These are phyloP conservation scores for Gymnoscopelus microlampas DNA, from an alignment of 2,797 vertebrate genomes.

Conservation along the genomic window DNA sequence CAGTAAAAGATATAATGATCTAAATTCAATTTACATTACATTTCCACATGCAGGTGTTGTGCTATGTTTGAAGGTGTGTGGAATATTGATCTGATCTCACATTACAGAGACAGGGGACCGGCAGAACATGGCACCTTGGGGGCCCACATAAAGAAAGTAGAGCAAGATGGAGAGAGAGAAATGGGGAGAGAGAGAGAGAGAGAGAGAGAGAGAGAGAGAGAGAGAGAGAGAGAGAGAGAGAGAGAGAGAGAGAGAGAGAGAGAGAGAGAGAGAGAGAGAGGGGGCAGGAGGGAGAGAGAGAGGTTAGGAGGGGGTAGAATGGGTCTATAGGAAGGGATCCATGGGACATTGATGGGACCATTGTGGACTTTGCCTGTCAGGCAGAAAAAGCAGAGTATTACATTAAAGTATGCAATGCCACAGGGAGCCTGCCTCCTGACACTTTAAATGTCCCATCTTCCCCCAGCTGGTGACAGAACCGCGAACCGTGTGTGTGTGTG, in stretches of 20 bases:
- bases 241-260: conserved; percentile 40
- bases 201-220: conserved; percentile 9
- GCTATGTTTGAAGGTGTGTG: conserved; percentile 74
- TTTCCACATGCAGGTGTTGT: conserved; percentile 59
- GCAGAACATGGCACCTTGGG: conserved; percentile 59
- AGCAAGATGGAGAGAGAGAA: conserved; percentile 47
- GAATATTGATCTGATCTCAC: conserved; percentile 75
- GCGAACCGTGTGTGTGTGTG: background rate
- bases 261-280: conserved; percentile 35
- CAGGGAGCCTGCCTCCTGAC: conserved; percentile 59
- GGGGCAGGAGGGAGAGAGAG: conserved; percentile 17
- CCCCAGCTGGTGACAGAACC: conserved; percentile 70
- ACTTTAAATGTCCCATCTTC: conserved; percentile 57
- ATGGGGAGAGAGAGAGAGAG: conserved; percentile 30
- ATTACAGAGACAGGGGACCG: conserved; percentile 71
- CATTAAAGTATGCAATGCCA: conserved; percentile 66
- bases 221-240: conserved; percentile 47
- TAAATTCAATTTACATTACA: conserved; percentile 54
- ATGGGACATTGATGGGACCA: conserved; percentile 59
- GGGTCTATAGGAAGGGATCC: conserved; percentile 59
- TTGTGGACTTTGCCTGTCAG: conserved; percentile 58
- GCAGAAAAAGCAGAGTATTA: conserved; percentile 52
- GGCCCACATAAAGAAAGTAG: conserved; percentile 33
- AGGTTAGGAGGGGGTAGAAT: conserved; percentile 16
- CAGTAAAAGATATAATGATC: too few species aligned